Evolutionary conservation across 2,797 vertebrate species (phyloP).

Genomic region (Hypotaenidia okinawae): DNA sequence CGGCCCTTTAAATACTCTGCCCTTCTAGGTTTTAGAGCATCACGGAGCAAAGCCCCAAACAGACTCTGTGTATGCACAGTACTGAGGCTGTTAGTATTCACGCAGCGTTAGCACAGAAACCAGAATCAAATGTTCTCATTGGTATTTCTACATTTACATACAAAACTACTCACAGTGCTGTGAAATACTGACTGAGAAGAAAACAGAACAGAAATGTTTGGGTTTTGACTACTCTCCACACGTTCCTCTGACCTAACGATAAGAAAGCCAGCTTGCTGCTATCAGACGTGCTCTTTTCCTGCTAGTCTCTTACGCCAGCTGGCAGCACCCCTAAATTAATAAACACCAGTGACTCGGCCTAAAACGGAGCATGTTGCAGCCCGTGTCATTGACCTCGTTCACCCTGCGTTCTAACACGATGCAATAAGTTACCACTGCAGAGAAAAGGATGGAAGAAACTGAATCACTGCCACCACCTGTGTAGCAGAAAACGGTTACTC

Average conservation of each 20-base stretch:
- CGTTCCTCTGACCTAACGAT: background rate
- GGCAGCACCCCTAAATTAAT: background rate
- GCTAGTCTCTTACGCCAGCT: background rate
- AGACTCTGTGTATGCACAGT: background rate
- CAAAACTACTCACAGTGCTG: slow-evolving; percentile 31
- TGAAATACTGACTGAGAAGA: background rate
- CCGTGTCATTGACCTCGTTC: background rate
- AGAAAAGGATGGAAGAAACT: background rate
- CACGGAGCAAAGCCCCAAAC: background rate
- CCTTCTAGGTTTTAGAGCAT: background rate
- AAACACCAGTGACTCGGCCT: background rate
- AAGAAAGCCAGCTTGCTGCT: slow-evolving; percentile 9
- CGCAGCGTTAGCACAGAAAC: background rate
- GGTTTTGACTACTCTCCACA: background rate
- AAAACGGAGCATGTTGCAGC: background rate
- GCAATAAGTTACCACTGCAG: background rate
- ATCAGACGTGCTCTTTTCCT: background rate
- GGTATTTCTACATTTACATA: slow-evolving; percentile 3
- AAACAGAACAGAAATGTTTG: background rate
- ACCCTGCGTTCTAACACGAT: background rate
- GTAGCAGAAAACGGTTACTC: background rate
- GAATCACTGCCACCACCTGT: background rate
- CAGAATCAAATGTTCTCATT: background rate
- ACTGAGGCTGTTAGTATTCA: background rate
- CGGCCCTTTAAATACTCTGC: background rate